Base-by-base conservation (phyloP, 2,888 invertebrate species). In the Drosophila fungiperda region DNA sequence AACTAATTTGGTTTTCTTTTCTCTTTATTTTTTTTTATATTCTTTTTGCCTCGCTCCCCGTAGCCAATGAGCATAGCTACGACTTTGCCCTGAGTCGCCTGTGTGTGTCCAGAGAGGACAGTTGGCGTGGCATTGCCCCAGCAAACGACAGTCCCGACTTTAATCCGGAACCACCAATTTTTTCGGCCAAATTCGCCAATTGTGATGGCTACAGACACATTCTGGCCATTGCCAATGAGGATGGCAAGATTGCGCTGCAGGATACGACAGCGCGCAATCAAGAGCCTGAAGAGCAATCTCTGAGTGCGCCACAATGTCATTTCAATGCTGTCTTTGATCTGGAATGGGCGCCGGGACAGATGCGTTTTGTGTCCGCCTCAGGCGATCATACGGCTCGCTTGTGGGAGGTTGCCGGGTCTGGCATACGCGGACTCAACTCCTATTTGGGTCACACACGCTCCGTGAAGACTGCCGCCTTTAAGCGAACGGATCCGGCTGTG, bases 251-350 rank as follows among this genome's bases (percentile, higher is more conserved):
- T 48, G 93, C 93, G 3, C 76, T 93, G 23, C 94, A 95, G 94
- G 93, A 95, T 80, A 95, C 95, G 58, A 93, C 93, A 12, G 68
- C 89, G 26, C 81, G 83, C 3, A 93, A 93, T 60, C 93, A 87
- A 54, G 82, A 92, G 32, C 76, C 79, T 0, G 92, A 93, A 61
- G 94, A 94, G 33, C 92, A 93, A 53, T 86, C 93, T 0, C 81
- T 95, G 40, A 94, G 94, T 52, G 94, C 94, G 0, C 94, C 94
- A 69, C 95, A 95, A 80, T 95, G 95, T 69, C 98, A 98, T 93
- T 95, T 95, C 86, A 98, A 98, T 94, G 98, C 98, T 0, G 96
- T 98, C 38, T 98, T 98, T 91, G 98, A 98, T 92, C 92, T 98
- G 61, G 96, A 96, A 1, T 98, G 98, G 98, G 95, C 96, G 93